Conservation (phyloP, 2,113 vertebrate genomes). For the Zapus hudsonius region DNA sequence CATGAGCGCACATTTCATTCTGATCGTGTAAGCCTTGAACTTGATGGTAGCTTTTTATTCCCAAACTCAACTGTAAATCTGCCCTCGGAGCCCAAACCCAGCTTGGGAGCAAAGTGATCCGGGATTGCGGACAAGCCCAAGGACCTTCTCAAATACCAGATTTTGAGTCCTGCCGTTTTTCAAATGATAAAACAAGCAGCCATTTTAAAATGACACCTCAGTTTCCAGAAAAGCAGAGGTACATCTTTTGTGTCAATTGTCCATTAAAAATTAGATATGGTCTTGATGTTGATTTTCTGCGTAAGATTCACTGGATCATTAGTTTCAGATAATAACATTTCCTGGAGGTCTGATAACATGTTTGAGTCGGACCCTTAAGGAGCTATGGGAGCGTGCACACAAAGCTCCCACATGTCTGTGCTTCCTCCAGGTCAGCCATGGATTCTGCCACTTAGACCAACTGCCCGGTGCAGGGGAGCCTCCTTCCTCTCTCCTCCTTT, state of each 20-base stretch:
- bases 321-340: constrained; percentile 83
- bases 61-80: constrained; percentile 75
- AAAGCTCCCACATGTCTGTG: constrained; percentile 73
- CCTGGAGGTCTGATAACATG: constrained; percentile 70
- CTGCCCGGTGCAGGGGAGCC: constrained; percentile 32
- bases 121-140: constrained; percentile 56
- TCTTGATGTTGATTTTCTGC: constrained; percentile 81
- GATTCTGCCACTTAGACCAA: constrained; percentile 71
- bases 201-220: constrained; percentile 74
- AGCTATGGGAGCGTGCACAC: constrained; percentile 62
- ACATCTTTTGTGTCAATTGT: constrained; percentile 66
- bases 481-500: constrained; percentile 30
- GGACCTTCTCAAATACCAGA: neutral
- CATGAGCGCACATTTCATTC: constrained; percentile 69
- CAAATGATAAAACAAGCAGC: constrained; percentile 71
- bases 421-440: constrained; percentile 49
- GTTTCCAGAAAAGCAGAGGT: neutral
- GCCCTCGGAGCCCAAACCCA: constrained; percentile 57
- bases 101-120: constrained; percentile 65
- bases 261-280: constrained; percentile 73
- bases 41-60: constrained; percentile 79
- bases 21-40: constrained; percentile 81
- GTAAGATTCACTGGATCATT: constrained; percentile 80
- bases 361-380: constrained; percentile 68
- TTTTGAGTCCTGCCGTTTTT: neutral